Evolutionary conservation across 2,888 invertebrate genomes (phyloP).

Genomic region (Chrysotoxum bicinctum): DNA sequence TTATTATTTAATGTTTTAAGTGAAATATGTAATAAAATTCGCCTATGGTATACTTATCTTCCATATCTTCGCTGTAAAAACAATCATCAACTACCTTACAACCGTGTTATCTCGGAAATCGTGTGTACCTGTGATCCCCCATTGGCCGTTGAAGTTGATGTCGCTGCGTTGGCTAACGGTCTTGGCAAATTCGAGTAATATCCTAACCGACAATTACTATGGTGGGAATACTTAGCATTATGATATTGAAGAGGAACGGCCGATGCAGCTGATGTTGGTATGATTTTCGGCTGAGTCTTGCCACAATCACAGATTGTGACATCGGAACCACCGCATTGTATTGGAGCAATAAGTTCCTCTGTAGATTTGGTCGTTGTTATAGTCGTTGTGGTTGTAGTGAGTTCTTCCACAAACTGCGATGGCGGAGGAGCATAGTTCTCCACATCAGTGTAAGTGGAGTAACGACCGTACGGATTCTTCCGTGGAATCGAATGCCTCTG

Average conservation of each 20-base stretch:
- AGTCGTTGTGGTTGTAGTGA: slow-evolving; percentile 83
- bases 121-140: slow-evolving; percentile 81
- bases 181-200: slow-evolving; percentile 81
- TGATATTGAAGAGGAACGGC: slow-evolving; percentile 71
- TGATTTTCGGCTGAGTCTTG: slow-evolving; percentile 77
- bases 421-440: slow-evolving; percentile 82
- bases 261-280: slow-evolving; percentile 75
- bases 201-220: slow-evolving; percentile 79
- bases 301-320: slow-evolving; percentile 76
- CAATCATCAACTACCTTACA: slow-evolving; percentile 81
- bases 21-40: not conserved
- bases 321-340: slow-evolving; percentile 79
- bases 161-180: slow-evolving; percentile 78
- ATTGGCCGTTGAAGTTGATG: slow-evolving; percentile 73
- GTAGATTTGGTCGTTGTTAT: slow-evolving; percentile 89
- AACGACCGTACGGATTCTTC: slow-evolving; percentile 81
- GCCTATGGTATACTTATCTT: not conserved
- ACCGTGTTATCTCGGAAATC: slow-evolving; percentile 88
- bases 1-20: not conserved
- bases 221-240: slow-evolving; percentile 77
- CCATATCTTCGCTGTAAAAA: not conserved
- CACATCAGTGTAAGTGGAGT: slow-evolving; percentile 80
- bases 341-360: slow-evolving; percentile 86
- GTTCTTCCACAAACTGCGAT: slow-evolving; percentile 81
- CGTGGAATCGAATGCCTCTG: slow-evolving; percentile 82